phyloP scores from a whole-genome alignment of 2,888 invertebrate genomes.

The Gandaritis pyraliata region DNA sequence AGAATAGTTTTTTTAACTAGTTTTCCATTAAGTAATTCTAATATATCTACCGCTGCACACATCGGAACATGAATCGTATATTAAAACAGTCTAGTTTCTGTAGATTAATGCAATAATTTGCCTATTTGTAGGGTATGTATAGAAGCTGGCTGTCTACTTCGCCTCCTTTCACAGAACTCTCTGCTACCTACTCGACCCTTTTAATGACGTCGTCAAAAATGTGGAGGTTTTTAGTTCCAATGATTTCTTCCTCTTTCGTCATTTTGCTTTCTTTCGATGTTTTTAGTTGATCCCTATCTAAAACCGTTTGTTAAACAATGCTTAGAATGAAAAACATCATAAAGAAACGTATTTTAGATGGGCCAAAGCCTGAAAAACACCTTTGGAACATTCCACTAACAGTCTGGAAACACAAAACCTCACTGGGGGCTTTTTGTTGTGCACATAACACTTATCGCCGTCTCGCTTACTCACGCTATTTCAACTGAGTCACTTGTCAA shows the following conservation, averaged over 20 bases:
- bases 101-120: slow-evolving; percentile 7
- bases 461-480: slow-evolving; percentile 69
- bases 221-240: slow-evolving; percentile 80
- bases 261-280: slow-evolving; percentile 33
- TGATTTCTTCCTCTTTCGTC: slow-evolving; percentile 55
- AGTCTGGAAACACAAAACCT: slow-evolving; percentile 79
- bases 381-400: slow-evolving; percentile 54
- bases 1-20: too few relatives aligned
- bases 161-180: slow-evolving; percentile 49
- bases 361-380: slow-evolving; percentile 32
- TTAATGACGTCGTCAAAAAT: slow-evolving; percentile 59
- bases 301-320: not conserved
- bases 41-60: too few relatives aligned
- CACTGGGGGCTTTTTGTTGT: slow-evolving; percentile 54
- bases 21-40: too few relatives aligned
- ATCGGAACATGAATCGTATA: too few relatives aligned
- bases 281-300: not conserved
- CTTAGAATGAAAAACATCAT: not conserved
- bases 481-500: slow-evolving; percentile 65
- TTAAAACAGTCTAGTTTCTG: too few relatives aligned
- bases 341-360: slow-evolving; percentile 5
- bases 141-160: slow-evolving; percentile 52
- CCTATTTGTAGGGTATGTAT: slow-evolving; percentile 42
- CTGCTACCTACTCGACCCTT: slow-evolving; percentile 48
- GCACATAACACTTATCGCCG: slow-evolving; percentile 47